Conservation (phyloP, 1,140 invertebrate species). For the Centruroides sculpturatus region DNA sequence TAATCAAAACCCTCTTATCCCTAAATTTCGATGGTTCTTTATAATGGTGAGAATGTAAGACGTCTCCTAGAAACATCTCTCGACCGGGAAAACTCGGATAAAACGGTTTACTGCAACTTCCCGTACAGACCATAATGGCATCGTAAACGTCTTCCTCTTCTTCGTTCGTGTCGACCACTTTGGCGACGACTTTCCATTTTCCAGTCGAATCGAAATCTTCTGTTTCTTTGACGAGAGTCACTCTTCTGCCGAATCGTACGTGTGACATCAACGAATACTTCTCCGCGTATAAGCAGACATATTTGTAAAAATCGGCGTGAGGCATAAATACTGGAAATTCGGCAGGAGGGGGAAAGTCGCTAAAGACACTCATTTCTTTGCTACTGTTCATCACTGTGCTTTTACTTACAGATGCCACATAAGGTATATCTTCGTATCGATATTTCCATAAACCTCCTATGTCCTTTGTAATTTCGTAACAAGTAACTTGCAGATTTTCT, state of each 20-base stretch:
- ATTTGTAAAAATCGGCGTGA: no score
- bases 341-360: slow-evolving; percentile 27
- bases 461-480: slow-evolving; percentile 31
- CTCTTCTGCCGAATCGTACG: no score
- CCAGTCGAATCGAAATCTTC: no score
- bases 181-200: no score
- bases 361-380: slow-evolving; percentile 34
- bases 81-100: slow-evolving; percentile 12
- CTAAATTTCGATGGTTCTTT: slow-evolving; percentile 22
- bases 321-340: slow-evolving; percentile 10
- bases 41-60: slow-evolving; percentile 24
- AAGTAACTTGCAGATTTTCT: slow-evolving; percentile 24
- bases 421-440: slow-evolving; percentile 20
- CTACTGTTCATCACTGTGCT: slow-evolving; percentile 27
- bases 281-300: no score
- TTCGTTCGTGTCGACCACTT: no score
- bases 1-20: slow-evolving; percentile 30
- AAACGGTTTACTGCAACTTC: slow-evolving; percentile 12
- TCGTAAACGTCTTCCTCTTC: slow-evolving; percentile 26
- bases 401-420: slow-evolving; percentile 19
- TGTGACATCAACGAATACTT: no score
- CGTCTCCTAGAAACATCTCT: slow-evolving; percentile 30
- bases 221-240: no score
- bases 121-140: slow-evolving; percentile 30
- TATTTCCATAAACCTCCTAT: slow-evolving; percentile 39